Evolutionary conservation across 1,140 invertebrate species (phyloP), one percentile per base, ranked within the genome.

Genomic region (Bombus impatiens): DNA sequence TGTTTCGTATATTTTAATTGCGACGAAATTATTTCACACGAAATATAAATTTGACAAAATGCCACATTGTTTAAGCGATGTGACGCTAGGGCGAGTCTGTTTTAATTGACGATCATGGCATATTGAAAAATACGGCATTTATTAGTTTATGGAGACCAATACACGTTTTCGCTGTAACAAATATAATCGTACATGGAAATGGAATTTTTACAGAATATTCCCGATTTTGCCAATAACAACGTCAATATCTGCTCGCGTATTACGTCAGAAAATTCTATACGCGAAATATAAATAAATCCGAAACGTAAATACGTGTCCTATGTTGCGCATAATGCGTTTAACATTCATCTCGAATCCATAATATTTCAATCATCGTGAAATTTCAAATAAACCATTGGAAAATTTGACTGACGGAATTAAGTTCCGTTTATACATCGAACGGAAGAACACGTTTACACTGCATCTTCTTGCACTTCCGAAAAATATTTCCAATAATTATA

Each of bases 91-190:
- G 10, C 37, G 28, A 40, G 37, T n/a, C 35, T 47, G 42, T n/a
- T 42, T 67, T 42, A 67, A 68, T 70, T 47, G 42, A 37, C 65
- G 40, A 68, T 44, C 62, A 18, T 13, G 78, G 8, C 2, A 8
- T 15, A 67, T 42, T 44, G 59, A 67, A 79, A 67, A 67, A 44
- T 53, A 42, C 25, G 25, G 47, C n/a, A 80, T 80, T 80, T 35
- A 53, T 80, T 53, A 37, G 76, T 78, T 78, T 62, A 80, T 10
- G 25, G 42, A 9, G 22, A 68, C 12, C 13, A 3, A 37, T n/a
- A 47, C 42, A 25, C 10, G 15, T 25, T 8, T 1, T 12, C 4
- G 4, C n/a, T 9, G 42, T 37, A 68, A 68, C 67, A 25, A 68
- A 68, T 68, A 68, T 25, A 68, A 68, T 37, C 32, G 65, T 35